Conservation (phyloP, 2,113 vertebrate species). For the Oncorhynchus keta region DNA sequence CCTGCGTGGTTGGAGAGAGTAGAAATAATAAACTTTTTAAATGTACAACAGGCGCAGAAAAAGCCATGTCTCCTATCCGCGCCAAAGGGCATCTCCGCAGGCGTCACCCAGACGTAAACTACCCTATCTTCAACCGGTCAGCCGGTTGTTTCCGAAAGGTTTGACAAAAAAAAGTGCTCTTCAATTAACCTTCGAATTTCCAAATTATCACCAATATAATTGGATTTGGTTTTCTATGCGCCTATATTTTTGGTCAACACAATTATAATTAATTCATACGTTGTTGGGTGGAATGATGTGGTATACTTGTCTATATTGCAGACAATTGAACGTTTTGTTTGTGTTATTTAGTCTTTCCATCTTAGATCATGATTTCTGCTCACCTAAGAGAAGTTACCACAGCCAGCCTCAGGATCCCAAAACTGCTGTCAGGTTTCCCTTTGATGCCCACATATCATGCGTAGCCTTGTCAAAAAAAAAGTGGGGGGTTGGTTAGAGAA, state of each 20-base stretch:
- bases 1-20: no score
- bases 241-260: background rate
- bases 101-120: no score
- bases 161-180: no score
- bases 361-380: background rate
- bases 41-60: no score
- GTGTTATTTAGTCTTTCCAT: slow-evolving; percentile 3
- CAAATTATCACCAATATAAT: no score
- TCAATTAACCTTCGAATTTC: no score
- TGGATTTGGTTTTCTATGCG: no score
- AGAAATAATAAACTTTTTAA: no score
- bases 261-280: background rate
- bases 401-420: slow-evolving; percentile 45
- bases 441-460: slow-evolving; percentile 85
- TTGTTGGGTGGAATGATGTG: background rate
- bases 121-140: no score
- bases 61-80: no score
- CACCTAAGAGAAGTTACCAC: slow-evolving; percentile 46
- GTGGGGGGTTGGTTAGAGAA: slow-evolving; percentile 64
- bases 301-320: background rate
- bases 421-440: slow-evolving; percentile 73
- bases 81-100: no score
- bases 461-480: slow-evolving; percentile 66
- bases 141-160: no score
- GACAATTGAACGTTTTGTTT: background rate